Base-by-base conservation (phyloP, 2,113 vertebrate species). In the Psophia crepitans region DNA sequence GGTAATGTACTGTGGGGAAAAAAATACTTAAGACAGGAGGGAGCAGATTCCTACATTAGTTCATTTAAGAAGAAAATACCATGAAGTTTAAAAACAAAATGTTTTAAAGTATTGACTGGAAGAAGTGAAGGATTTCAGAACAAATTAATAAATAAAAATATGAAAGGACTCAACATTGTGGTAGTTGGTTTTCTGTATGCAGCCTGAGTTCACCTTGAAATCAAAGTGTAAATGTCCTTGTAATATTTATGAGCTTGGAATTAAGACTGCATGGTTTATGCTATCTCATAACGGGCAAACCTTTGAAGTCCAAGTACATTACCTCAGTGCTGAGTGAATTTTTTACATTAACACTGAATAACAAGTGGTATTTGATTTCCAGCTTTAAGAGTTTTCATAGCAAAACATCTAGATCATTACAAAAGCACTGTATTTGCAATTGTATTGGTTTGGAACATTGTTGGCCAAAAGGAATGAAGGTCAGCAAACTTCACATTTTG, bases 181-280 rank as follows among this genome's bases (percentile, higher is more conserved):
- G 12, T 75, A 48, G 28, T 35, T 75, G 26, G 2, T 65, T 80
- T 90, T 85, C 44, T 43, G 44, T 26, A 30, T 64, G 20, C 39
- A 66, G 15, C 46, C 14, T 64, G 56, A 84, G 23, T 73, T 96
- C 49, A 73, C 48, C 53, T 75, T 83, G 63, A 87, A 74, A 63
- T 77, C 26, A 51, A 56, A 69, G 12, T 54, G 24, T 73, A 41
- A 85, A 82, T 87, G 57, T 73, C 57, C 37, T 82, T 71, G 69
- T 63, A 93, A 79, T 82, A 91, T 87, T 89, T 73, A 82, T 96
- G 57, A 89, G 26, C 16, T 85, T 82, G 28, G 30, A 94, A 84
- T 79, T 79, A 87, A 76, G 74, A 85, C 77, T 89, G 93, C 28
- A 41, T 57, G 44, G 53, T 44, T 96, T 91, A 71, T 63, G 11